These are phyloP conservation scores for Zapus hudsonius DNA, from an alignment of 2,113 vertebrate genomes.

Conservation along the genomic window DNA sequence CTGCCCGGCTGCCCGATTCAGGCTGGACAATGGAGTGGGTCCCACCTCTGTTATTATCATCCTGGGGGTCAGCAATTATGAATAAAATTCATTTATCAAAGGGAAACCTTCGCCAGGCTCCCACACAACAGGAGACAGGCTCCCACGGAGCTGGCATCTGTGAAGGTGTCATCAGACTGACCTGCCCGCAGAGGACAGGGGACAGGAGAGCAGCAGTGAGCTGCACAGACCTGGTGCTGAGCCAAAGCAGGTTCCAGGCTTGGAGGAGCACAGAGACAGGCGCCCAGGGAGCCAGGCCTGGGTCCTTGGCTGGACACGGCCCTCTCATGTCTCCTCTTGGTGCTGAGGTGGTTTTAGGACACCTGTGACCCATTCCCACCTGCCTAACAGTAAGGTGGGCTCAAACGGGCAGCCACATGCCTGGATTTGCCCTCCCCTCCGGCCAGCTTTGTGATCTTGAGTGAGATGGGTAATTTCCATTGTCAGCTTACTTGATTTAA, in stretches of 20 bases:
- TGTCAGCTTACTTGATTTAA: neutral
- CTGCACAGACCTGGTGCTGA: neutral
- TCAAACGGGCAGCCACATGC: too few species aligned
- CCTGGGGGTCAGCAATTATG: neutral
- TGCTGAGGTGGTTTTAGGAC: neutral
- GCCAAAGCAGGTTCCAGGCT: neutral
- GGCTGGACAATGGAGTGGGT: accelerated
- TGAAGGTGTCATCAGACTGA: neutral
- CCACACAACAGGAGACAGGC: neutral
- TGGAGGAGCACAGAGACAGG: neutral
- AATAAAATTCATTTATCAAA: neutral
- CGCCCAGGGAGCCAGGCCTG: neutral
- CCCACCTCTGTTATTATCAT: neutral
- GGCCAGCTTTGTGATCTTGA: too few species aligned
- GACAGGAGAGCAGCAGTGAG: neutral
- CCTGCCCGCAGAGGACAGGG: neutral
- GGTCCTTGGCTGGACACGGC: neutral
- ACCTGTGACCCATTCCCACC: neutral
- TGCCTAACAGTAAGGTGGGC: neutral
- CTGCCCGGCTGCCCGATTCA: accelerated
- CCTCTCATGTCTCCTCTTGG: accelerated
- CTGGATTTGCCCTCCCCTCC: neutral
- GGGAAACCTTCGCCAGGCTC: neutral
- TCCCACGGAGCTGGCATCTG: neutral
- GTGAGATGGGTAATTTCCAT: neutral